These are phyloP conservation scores for Drosophila nigricruria DNA, from an alignment of 2,888 invertebrate species.

Conservation along the genomic window DNA sequence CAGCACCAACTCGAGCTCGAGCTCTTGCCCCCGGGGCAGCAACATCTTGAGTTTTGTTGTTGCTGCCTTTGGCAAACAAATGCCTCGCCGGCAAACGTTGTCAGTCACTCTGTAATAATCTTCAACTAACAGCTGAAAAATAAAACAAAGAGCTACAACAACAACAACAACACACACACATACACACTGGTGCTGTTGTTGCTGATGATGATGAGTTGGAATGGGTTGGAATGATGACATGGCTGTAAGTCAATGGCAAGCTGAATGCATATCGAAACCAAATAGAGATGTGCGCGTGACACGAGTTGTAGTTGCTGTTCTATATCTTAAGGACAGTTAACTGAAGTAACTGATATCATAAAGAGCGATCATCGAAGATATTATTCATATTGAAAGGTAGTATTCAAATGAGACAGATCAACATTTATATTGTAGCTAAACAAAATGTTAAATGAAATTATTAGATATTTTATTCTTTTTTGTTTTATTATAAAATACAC, in stretches of 20 bases:
- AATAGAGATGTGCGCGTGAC: constrained; percentile 44
- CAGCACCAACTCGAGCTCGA: not conserved
- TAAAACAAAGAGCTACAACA: constrained; percentile 24
- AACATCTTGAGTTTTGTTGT: constrained; percentile 44
- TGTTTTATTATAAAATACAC: not conserved
- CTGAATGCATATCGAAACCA: constrained; percentile 40
- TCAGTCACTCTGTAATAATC: constrained; percentile 69
- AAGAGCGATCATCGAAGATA: too few species aligned
- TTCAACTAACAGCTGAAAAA: constrained; percentile 62
- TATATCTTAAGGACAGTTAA: not conserved
- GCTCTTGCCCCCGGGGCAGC: constrained; percentile 30
- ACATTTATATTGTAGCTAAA: too few species aligned
- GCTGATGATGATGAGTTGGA: constrained; percentile 57
- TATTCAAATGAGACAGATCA: too few species aligned
- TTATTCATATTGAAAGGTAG: too few species aligned
- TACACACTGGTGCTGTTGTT: constrained; percentile 28
- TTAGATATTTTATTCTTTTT: not conserved
- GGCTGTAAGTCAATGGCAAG: constrained; percentile 62
- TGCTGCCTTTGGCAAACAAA: constrained; percentile 56
- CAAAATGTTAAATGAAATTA: not conserved
- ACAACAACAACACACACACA: constrained; percentile 11
- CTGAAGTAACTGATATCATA: too few species aligned
- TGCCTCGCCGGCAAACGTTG: constrained; percentile 53
- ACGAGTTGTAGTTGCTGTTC: constrained; percentile 8
- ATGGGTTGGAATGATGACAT: constrained; percentile 45